These are phyloP conservation scores for Paragorgia papillata DNA, from an alignment of 92 coral and sea anemone species.

Conservation along the genomic window DNA sequence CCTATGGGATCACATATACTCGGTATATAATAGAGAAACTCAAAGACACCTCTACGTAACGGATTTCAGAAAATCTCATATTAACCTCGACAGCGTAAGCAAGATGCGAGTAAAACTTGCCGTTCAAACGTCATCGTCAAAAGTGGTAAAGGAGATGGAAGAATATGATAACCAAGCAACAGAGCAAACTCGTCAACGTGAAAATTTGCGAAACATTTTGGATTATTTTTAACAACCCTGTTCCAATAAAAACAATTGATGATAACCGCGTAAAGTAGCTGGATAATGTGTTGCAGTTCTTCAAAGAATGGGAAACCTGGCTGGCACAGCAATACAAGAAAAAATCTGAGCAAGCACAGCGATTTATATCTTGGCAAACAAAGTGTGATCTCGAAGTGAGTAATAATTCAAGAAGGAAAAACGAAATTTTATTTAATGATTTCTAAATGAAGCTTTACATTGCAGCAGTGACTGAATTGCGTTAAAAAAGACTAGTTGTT, in stretches of 20 bases:
- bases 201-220: slow-evolving; percentile 42
- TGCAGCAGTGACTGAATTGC: no score
- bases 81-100: slow-evolving; percentile 41
- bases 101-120: slow-evolving; percentile 55
- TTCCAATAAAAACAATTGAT: slow-evolving; percentile 24
- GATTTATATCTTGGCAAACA: slow-evolving; percentile 66
- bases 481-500: no score
- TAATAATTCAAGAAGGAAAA: not conserved
- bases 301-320: slow-evolving; percentile 36
- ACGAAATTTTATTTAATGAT: no score
- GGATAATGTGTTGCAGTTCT: slow-evolving; percentile 39
- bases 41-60: slow-evolving; percentile 43
- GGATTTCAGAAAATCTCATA: slow-evolving; percentile 30
- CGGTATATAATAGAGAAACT: slow-evolving; percentile 28
- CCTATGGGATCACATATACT: slow-evolving; percentile 47
- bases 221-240: slow-evolving; percentile 58
- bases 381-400: slow-evolving; percentile 59
- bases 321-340: slow-evolving; percentile 22
- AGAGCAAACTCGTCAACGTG: slow-evolving; percentile 40
- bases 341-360: slow-evolving; percentile 42
- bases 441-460: no score
- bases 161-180: slow-evolving; percentile 44
- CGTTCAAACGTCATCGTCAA: slow-evolving; percentile 33
- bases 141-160: slow-evolving; percentile 48
- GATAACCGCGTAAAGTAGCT: slow-evolving; percentile 41